phyloP scores from a whole-genome alignment of 2,113 vertebrate genomes.

The Poeciliopsis prolifica region DNA sequence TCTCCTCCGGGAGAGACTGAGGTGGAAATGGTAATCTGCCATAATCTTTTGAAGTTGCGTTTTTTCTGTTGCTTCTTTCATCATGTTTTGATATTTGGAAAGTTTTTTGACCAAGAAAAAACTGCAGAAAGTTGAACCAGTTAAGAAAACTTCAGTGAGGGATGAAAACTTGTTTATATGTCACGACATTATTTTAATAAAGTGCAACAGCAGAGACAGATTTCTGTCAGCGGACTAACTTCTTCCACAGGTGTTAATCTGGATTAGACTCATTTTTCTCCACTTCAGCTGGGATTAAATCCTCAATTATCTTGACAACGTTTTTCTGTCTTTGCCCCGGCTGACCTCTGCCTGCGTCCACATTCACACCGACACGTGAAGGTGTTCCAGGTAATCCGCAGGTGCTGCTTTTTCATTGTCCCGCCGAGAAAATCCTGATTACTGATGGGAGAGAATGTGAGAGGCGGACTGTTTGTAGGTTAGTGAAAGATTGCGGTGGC shows the following conservation, averaged over 20 bases:
- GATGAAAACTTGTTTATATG: neutral
- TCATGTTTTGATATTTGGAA: neutral
- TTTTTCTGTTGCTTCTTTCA: neutral
- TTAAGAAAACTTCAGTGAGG: neutral
- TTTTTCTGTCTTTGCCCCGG: slow-evolving; percentile 22
- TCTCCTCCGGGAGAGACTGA: too few relatives aligned
- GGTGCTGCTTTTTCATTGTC: slow-evolving; percentile 58
- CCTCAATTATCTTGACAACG: slow-evolving; percentile 11
- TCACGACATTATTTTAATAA: neutral
- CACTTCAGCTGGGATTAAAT: slow-evolving; percentile 37
- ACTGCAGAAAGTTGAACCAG: neutral
- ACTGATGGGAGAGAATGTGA: slow-evolving; percentile 47
- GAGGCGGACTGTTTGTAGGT: slow-evolving; percentile 67
- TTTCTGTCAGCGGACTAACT: neutral
- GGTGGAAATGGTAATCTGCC: too few relatives aligned
- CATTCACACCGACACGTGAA: slow-evolving; percentile 19
- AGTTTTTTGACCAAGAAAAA: too few relatives aligned
- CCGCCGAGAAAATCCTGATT: slow-evolving; percentile 64
- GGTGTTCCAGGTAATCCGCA: slow-evolving; percentile 52
- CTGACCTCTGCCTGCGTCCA: neutral
- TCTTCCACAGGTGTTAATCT: slow-evolving; percentile 2
- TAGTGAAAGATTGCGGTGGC: slow-evolving; percentile 76
- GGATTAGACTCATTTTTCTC: slow-evolving; percentile 40
- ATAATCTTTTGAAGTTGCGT: too few relatives aligned
- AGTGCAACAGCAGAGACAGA: neutral